phyloP scores from a whole-genome alignment of 2,888 invertebrate genomes.

The Drosophila falleni region DNA sequence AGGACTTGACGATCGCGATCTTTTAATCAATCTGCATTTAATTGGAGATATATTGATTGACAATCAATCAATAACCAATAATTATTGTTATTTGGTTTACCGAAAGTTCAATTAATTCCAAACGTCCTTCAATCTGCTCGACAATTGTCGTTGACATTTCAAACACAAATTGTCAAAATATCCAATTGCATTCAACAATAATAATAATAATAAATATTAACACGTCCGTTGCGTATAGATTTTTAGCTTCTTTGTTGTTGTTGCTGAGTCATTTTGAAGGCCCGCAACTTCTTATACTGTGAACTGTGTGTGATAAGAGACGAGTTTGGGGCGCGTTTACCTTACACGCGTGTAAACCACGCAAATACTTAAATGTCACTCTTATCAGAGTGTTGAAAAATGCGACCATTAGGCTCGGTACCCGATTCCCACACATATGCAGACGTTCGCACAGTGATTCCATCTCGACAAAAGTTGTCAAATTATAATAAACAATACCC shows the following conservation, averaged over 20 bases:
- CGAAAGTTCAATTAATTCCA: slow-evolving; percentile 27
- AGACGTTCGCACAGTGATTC: slow-evolving; percentile 30
- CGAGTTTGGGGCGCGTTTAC: slow-evolving; percentile 20
- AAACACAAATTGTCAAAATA: slow-evolving; percentile 18
- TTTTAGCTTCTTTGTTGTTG: slow-evolving; percentile 23
- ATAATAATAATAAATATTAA: slow-evolving; percentile 46
- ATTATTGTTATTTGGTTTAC: neutral
- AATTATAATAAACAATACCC: neutral
- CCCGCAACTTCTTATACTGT: slow-evolving; percentile 24
- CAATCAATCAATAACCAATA: slow-evolving; percentile 10
- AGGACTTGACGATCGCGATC: neutral
- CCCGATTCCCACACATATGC: slow-evolving; percentile 7
- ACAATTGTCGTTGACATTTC: slow-evolving; percentile 27
- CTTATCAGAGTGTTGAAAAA: slow-evolving; percentile 68
- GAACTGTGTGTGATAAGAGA: slow-evolving; percentile 2
- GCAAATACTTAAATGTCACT: slow-evolving; percentile 51
- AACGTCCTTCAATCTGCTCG: slow-evolving; percentile 50
- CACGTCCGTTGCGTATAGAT: slow-evolving; percentile 32
- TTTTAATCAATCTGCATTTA: neutral
- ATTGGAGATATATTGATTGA: neutral
- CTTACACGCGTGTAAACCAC: slow-evolving; percentile 53
- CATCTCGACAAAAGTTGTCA: neutral
- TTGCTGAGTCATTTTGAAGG: slow-evolving; percentile 38
- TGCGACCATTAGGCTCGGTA: slow-evolving; percentile 52
- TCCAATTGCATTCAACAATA: slow-evolving; percentile 39